Evolutionary conservation across 2,888 invertebrate genomes (phyloP).

Genomic region (Teinopalpus imperialis): DNA sequence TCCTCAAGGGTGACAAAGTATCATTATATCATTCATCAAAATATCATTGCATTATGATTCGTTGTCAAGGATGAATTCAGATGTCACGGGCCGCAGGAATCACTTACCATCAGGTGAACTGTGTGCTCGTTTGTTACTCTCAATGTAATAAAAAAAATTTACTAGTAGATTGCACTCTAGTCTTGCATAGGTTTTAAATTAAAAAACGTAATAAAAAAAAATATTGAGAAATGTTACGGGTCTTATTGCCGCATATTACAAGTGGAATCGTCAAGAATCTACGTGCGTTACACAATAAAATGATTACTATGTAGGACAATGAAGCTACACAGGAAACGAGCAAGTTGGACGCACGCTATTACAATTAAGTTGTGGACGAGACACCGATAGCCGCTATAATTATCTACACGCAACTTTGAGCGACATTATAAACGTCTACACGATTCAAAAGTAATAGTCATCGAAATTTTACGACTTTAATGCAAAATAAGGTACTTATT

Average conservation of each 20-base stretch:
- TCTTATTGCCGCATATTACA: background rate
- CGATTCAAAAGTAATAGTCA: too few species aligned
- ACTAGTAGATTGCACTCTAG: too few species aligned
- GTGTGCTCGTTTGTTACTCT: too few species aligned
- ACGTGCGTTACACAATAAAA: conserved; percentile 33
- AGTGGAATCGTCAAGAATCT: conserved; percentile 9
- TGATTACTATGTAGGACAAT: conserved; percentile 35
- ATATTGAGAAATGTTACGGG: background rate
- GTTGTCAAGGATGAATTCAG: too few species aligned
- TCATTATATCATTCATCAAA: too few species aligned
- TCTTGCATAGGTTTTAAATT: too few species aligned
- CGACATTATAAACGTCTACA: conserved; percentile 26
- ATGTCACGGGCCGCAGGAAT: too few species aligned
- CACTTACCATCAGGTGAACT: too few species aligned
- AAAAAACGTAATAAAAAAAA: too few species aligned
- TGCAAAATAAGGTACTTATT: background rate
- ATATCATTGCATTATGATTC: too few species aligned
- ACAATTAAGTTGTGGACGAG: conserved; percentile 61
- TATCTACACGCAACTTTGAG: conserved; percentile 61
- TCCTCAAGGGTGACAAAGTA: too few species aligned
- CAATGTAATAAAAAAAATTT: too few species aligned
- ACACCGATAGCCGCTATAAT: conserved; percentile 62
- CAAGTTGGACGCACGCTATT: conserved; percentile 42
- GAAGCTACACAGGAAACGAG: conserved; percentile 31
- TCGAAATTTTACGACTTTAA: conserved; percentile 31